Evolutionary conservation across 1,140 invertebrate genomes (phyloP).

Genomic region (Hycleus cichorii): DNA sequence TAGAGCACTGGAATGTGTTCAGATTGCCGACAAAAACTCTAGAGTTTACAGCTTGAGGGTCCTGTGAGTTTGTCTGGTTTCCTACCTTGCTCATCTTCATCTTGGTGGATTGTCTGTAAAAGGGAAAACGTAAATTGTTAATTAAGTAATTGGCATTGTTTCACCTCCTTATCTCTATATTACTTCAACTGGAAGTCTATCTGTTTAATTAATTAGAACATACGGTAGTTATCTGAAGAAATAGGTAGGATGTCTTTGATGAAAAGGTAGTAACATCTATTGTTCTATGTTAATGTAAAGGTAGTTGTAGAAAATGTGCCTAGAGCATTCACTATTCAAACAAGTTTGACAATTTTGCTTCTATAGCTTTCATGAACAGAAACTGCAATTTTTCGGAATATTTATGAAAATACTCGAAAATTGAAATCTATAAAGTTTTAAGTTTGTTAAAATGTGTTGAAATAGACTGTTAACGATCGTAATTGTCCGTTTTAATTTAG

Average conservation of each 20-base stretch:
- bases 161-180: background rate
- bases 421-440: too few species aligned
- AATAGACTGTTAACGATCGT: too few species aligned
- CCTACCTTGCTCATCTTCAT: slow-evolving; percentile 79
- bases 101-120: slow-evolving; percentile 38
- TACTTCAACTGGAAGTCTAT: background rate
- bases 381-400: too few species aligned
- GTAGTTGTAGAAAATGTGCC: too few species aligned
- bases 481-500: too few species aligned
- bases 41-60: slow-evolving; percentile 80
- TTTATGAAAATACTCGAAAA: too few species aligned
- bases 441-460: too few species aligned
- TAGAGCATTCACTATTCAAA: too few species aligned
- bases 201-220: background rate
- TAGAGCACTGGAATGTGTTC: slow-evolving; percentile 82
- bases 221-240: background rate
- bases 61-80: slow-evolving; percentile 80
- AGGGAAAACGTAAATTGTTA: slow-evolving; percentile 10
- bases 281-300: too few species aligned
- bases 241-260: background rate
- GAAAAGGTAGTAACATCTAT: background rate
- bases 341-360: too few species aligned
- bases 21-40: slow-evolving; percentile 84
- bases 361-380: too few species aligned
- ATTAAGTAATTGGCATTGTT: slow-evolving; percentile 1